A percentile compares a stretch with the other conserved stretches of the same genome.
Evolutionary conservation across 1,140 invertebrate genomes (phyloP).

Genomic region (Listronotus oregonensis): DNA sequence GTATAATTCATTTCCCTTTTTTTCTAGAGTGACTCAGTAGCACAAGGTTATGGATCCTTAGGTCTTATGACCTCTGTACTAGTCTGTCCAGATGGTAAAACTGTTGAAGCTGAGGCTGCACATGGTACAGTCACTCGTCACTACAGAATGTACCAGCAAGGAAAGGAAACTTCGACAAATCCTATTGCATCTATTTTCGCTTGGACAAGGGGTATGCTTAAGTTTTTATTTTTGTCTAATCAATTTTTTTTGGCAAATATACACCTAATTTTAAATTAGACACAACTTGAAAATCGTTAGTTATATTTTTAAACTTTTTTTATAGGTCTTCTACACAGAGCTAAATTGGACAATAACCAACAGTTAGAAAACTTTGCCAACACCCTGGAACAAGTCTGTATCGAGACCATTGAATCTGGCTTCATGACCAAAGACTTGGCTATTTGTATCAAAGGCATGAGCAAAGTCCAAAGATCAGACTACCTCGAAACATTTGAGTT

Average conservation of each 20-base stretch:
- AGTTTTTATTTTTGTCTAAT: slow-evolving; percentile 8
- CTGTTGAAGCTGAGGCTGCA: slow-evolving; percentile 96
- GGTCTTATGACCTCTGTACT: slow-evolving; percentile 96
- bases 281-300: no score
- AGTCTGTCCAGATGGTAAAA: slow-evolving; percentile 94
- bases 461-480: slow-evolving; percentile 79
- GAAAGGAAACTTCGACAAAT: slow-evolving; percentile 97
- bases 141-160: slow-evolving; percentile 91
- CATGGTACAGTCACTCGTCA: slow-evolving; percentile 98
- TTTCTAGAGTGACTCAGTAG: slow-evolving; percentile 83
- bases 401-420: slow-evolving; percentile 93
- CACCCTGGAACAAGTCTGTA: slow-evolving; percentile 86
- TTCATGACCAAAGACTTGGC: slow-evolving; percentile 99
- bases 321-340: slow-evolving; percentile 68
- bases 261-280: no score
- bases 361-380: slow-evolving; percentile 78
- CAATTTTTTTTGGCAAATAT: no score
- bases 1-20: neutral
- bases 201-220: slow-evolving; percentile 88
- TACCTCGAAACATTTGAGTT: slow-evolving; percentile 98
- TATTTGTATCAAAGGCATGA: slow-evolving; percentile 95
- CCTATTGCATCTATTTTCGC: slow-evolving; percentile 99
- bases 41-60: slow-evolving; percentile 91
- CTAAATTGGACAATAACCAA: slow-evolving; percentile 88
- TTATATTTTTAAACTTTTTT: neutral